Conservation (phyloP, 2,797 vertebrate genomes). For the Phrynocephalus vlangalii region DNA sequence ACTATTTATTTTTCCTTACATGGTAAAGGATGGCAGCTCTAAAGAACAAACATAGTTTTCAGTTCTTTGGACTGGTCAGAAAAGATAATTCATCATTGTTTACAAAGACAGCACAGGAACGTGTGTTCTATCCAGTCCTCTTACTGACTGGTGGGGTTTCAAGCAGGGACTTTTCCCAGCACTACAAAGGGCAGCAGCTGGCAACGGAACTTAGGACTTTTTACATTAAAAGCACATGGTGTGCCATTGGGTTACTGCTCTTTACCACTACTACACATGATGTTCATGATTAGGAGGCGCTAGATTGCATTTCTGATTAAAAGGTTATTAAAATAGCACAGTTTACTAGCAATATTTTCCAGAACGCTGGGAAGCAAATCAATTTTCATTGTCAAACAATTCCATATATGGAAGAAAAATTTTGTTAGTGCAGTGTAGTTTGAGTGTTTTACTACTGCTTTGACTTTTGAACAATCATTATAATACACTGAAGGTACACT, state of each 20-base stretch:
- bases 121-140: neutral
- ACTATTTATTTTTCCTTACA: neutral
- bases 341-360: constrained; percentile 34
- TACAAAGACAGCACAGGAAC: neutral
- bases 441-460: constrained; percentile 23
- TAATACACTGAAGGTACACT: neutral
- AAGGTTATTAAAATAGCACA: constrained; percentile 46
- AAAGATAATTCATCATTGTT: neutral
- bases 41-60: neutral
- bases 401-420: constrained; percentile 1
- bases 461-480: constrained; percentile 7
- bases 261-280: neutral
- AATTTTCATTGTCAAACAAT: constrained; percentile 15
- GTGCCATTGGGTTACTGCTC: neutral
- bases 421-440: constrained; percentile 37
- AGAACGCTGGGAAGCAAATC: constrained; percentile 6
- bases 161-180: neutral
- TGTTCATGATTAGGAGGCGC: constrained; percentile 40
- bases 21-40: neutral
- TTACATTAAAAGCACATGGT: neutral
- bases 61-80: constrained; percentile 36
- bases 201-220: neutral
- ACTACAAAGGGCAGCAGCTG: neutral
- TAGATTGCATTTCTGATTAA: constrained; percentile 53
- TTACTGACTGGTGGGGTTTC: neutral